Evolutionary conservation across 2,797 vertebrate species (phyloP).

Genomic region (Percopsis omiscomaycus): DNA sequence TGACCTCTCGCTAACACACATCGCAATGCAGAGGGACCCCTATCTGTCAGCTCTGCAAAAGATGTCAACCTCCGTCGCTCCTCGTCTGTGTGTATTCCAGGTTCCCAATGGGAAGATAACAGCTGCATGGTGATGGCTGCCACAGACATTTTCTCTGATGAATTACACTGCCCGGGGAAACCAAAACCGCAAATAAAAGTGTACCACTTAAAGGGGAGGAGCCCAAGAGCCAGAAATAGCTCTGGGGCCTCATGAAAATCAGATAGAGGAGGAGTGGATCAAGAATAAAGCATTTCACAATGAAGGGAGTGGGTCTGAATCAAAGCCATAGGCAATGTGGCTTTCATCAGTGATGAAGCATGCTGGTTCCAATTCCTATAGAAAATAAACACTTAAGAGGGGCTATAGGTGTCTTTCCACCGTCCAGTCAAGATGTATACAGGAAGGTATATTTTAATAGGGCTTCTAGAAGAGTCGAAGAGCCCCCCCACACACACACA

Average conservation of each 20-base stretch:
- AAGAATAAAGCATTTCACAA: slow-evolving; percentile 62
- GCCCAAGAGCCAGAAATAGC: slow-evolving; percentile 60
- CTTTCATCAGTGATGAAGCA: slow-evolving; percentile 68
- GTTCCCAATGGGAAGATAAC: slow-evolving; percentile 34
- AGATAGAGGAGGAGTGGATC: slow-evolving; percentile 32
- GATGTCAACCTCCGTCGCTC: not conserved
- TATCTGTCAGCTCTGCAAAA: slow-evolving; percentile 21
- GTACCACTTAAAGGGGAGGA: slow-evolving; percentile 51
- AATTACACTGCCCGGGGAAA: slow-evolving; percentile 51
- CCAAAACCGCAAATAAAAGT: slow-evolving; percentile 56
- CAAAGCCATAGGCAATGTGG: slow-evolving; percentile 67
- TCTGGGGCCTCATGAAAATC: slow-evolving; percentile 35
- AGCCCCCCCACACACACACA: slow-evolving; percentile 9
- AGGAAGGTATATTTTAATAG: slow-evolving; percentile 35
- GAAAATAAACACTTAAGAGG: not conserved
- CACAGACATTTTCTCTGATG: slow-evolving; percentile 53
- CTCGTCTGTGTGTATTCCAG: slow-evolving; percentile 1
- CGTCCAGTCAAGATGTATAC: slow-evolving; percentile 12
- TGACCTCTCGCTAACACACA: slow-evolving; percentile 17
- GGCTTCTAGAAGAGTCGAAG: slow-evolving; percentile 22
- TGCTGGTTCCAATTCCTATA: slow-evolving; percentile 49
- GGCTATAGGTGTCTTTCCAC: slow-evolving; percentile 24
- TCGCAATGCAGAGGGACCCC: slow-evolving; percentile 8
- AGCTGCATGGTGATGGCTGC: slow-evolving; percentile 43
- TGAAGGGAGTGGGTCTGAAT: slow-evolving; percentile 55